These are phyloP conservation scores for Drosophila lacertosa DNA, from an alignment of 1,140 invertebrate genomes.

Conservation along the genomic window DNA sequence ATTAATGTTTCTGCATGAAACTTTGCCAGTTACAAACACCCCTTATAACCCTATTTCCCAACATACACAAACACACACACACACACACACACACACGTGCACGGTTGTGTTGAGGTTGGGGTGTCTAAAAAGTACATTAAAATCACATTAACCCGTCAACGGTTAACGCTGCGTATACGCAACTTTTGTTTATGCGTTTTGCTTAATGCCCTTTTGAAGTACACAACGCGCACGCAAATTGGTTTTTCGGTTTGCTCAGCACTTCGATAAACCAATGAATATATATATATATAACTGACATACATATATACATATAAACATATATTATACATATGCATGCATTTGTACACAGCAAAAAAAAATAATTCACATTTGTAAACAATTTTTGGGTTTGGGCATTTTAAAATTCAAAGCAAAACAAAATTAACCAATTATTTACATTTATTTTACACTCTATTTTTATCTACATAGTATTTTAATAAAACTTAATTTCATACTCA, in stretches of 20 bases:
- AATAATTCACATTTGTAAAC: no score
- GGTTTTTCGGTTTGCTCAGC: constrained; percentile 29
- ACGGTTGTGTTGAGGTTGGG: constrained; percentile 1
- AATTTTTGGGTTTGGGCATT: no score
- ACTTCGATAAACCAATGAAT: constrained; percentile 29
- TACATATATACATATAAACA: neutral
- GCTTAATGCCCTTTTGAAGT: constrained; percentile 76
- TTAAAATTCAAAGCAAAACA: no score
- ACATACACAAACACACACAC: constrained; percentile 9
- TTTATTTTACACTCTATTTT: no score
- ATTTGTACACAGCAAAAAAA: no score
- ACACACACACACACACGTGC: constrained; percentile 11
- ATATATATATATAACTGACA: constrained; percentile 3
- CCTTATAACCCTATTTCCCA: neutral
- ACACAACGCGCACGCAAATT: constrained; percentile 41
- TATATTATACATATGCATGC: no score
- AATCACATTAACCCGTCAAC: constrained; percentile 82
- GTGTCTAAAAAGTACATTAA: constrained; percentile 76
- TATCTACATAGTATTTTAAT: no score
- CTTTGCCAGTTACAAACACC: constrained; percentile 32
- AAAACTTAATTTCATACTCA: no score
- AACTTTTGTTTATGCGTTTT: constrained; percentile 77
- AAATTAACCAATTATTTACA: no score
- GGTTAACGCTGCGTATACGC: constrained; percentile 71
- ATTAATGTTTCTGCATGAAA: constrained; percentile 57